Base-by-base conservation (phyloP, 64 coral and sea anemone species). In the Pocillopora damicornis region DNA sequence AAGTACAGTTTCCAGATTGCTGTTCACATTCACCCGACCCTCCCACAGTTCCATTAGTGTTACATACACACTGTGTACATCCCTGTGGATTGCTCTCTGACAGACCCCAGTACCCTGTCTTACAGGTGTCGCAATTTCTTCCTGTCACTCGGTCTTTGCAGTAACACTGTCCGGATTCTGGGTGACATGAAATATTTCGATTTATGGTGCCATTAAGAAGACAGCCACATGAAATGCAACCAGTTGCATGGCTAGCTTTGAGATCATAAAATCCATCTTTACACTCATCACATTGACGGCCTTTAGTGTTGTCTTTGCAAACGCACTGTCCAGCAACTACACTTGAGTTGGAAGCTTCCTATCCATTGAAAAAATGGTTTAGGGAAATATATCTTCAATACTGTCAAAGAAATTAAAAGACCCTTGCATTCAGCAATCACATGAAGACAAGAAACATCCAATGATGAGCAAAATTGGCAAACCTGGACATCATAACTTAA, bases 241-340 rank as follows among this genome's bases (percentile, higher is more conserved):
- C 97, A 72, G 76, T 79, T 71, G 62, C 26, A 38, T 95, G 88
- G 86, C 63, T 75, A 26, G 23, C 20, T 57, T 93, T 99, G 15
- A 99, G 88, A 87, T 99, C 88, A 78, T 76, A 99, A 68, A 87
- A 99, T 1, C 97, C 97, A 59, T 91, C 59, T 60, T 91, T 95
- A 75, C 97, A 99, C 25, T 63, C 22, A 60, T 92, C 85, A 76
- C 97, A 99, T 60, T 86, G 67, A 13, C 97, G 88, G 15, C 97
- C 97, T 64, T 87, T 51, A 10, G 93, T 83, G 38, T 99, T 86
- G 15, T 7, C 56, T 77, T 93, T 99, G 58, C 97, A 99, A 18
- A 93, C 73, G 38, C 97, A 99, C 65, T 99, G 97, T 56, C 97
- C 97, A 42, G 90, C 93, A 37, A 88, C 14, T 17, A 95, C 97